These are phyloP conservation scores for Actenoides hombroni DNA, from an alignment of 2,113 vertebrate species.

Conservation along the genomic window DNA sequence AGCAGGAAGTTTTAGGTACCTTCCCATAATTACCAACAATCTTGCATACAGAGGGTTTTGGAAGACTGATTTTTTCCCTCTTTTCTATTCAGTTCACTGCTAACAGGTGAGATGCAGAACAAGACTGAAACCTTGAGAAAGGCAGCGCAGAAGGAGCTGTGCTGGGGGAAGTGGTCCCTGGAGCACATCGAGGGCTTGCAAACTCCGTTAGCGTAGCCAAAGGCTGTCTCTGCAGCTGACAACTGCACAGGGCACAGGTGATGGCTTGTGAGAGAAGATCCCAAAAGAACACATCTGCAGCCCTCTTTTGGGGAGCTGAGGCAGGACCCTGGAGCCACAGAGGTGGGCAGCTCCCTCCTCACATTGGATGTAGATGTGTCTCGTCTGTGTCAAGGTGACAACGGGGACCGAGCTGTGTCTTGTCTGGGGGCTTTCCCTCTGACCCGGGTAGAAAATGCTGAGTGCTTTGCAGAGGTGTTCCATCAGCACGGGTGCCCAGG, in stretches of 20 bases:
- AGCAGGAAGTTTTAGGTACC: not conserved
- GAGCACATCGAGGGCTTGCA: not conserved
- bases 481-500: accelerated
- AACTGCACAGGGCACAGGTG: not conserved
- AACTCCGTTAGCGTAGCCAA: not conserved
- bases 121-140: not conserved
- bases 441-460: not conserved
- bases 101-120: not conserved
- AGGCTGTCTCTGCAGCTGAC: not conserved
- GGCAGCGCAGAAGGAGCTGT: not conserved
- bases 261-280: not conserved
- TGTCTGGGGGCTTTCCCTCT: not conserved
- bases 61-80: not conserved
- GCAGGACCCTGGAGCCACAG: not conserved
- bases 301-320: not conserved
- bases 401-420: not conserved
- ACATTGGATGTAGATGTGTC: accelerated
- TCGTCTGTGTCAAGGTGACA: not conserved
- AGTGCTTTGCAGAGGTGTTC: not conserved
- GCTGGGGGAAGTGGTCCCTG: not conserved
- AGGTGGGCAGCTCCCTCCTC: not conserved
- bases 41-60: not conserved
- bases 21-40: not conserved
- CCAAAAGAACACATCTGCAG: not conserved
- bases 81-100: not conserved